Evolutionary conservation across 2,113 vertebrate species (phyloP).

Genomic region (Indicator indicator): DNA sequence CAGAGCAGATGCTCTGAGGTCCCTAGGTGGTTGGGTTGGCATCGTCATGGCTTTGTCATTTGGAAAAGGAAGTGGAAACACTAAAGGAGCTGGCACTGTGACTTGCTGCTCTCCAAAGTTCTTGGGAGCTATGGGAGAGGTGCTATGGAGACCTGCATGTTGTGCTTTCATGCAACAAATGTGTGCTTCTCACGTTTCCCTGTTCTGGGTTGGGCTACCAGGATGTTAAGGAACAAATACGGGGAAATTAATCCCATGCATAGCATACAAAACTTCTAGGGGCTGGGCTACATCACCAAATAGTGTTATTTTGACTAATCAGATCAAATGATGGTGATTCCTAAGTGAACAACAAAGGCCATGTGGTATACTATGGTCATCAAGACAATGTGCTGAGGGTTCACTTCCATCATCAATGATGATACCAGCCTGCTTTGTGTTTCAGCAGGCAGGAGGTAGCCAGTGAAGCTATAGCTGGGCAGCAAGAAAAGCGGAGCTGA

Average conservation of each 20-base stretch:
- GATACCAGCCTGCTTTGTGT: background rate
- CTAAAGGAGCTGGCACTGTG: background rate
- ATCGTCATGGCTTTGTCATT: background rate
- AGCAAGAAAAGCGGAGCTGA: background rate
- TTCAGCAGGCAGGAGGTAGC: background rate
- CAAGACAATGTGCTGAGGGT: background rate
- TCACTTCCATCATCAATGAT: background rate
- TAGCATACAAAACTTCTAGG: background rate
- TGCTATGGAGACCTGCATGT: background rate
- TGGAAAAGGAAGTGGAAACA: background rate
- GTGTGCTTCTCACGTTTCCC: background rate
- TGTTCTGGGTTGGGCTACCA: background rate
- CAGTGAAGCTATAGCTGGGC: background rate
- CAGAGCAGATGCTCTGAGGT: background rate
- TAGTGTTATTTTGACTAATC: background rate
- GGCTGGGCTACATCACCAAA: accelerated
- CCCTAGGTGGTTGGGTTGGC: background rate
- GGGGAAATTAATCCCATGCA: background rate
- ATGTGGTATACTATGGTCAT: background rate
- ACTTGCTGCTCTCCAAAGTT: background rate
- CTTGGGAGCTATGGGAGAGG: background rate
- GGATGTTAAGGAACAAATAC: background rate
- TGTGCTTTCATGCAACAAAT: background rate
- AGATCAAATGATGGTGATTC: background rate
- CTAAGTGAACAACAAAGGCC: background rate